Percentiles rank a stretch among this genome's conserved stretches.
These are phyloP conservation scores for Sphecodes monilicornis DNA, from an alignment of 2,888 invertebrate species.

Conservation along the genomic window DNA sequence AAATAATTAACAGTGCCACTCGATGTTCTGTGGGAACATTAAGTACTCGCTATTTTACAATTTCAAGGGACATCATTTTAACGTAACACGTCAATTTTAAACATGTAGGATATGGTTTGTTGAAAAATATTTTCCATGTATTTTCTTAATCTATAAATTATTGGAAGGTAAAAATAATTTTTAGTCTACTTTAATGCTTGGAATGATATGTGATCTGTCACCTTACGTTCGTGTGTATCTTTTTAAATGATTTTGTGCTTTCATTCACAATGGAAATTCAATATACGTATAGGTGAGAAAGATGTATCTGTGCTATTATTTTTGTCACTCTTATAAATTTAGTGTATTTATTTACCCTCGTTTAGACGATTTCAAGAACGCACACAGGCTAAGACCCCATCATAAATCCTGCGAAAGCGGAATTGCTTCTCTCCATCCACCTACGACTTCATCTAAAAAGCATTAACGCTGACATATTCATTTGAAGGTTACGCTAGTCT, in stretches of 20 bases:
- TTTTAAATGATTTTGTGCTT: too few relatives aligned
- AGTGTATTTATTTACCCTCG: neutral
- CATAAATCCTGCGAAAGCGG: constrained; percentile 3
- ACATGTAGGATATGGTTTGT: neutral
- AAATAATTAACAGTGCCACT: constrained; percentile 13
- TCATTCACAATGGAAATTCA: too few relatives aligned
- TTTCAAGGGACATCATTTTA: neutral
- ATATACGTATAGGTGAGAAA: too few relatives aligned
- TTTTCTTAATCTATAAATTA: neutral
- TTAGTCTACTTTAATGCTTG: too few relatives aligned
- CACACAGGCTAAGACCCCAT: neutral
- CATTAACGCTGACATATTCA: neutral
- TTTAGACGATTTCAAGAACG: neutral
- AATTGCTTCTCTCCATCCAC: neutral
- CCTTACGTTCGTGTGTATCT: too few relatives aligned
- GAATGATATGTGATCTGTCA: too few relatives aligned
- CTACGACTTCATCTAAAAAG: constrained; percentile 8
- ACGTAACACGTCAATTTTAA: neutral
- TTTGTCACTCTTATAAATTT: too few relatives aligned
- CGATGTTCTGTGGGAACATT: neutral
- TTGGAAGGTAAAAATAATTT: neutral
- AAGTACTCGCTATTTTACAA: neutral
- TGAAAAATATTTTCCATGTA: neutral
- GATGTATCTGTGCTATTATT: too few relatives aligned
- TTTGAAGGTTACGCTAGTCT: neutral